phyloP scores from a whole-genome alignment of 2,113 vertebrate genomes.

The Glaucomys volans region DNA sequence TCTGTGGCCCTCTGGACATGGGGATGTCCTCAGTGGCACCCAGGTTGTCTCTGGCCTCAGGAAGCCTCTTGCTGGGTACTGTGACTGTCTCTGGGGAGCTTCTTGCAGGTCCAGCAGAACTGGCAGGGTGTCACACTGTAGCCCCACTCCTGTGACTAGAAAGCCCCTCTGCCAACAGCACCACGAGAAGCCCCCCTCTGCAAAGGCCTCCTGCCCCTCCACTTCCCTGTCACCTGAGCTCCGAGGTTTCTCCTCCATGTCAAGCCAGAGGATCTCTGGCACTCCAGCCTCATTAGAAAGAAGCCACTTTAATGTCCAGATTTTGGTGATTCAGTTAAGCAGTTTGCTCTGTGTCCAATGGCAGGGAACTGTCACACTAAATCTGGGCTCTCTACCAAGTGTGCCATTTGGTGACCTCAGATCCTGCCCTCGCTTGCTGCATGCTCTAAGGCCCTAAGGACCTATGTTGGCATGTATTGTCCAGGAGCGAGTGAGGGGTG shows the following conservation, averaged over 20 bases:
- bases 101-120: neutral
- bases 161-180: too few species aligned
- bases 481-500: neutral
- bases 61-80: neutral
- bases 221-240: neutral
- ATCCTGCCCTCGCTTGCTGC: too few species aligned
- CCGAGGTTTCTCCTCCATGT: neutral
- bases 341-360: neutral
- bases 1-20: neutral
- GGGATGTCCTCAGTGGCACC: too few species aligned
- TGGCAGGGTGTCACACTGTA: accelerated
- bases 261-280: neutral
- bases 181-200: neutral
- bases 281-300: neutral
- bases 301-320: neutral
- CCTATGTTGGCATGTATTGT: neutral
- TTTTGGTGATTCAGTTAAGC: neutral
- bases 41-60: neutral
- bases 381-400: neutral
- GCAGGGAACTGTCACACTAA: neutral
- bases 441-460: neutral
- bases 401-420: too few species aligned
- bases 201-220: too few species aligned
- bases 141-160: neutral
- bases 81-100: neutral